These are phyloP conservation scores for Patella pellucida DNA, from an alignment of 2,888 invertebrate genomes.

Conservation along the genomic window DNA sequence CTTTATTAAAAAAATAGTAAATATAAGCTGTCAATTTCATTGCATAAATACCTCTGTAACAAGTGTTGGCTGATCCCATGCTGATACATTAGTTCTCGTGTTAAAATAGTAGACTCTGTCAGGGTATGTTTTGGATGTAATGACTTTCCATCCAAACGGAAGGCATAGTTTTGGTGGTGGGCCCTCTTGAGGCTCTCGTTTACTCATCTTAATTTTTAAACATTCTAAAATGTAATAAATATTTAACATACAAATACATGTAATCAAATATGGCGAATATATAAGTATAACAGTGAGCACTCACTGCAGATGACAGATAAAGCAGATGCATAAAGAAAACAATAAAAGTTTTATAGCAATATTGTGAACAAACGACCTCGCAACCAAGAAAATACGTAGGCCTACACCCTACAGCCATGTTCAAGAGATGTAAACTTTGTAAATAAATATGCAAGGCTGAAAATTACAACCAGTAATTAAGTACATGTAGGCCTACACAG, in stretches of 20 bases:
- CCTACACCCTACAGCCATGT: slow-evolving; percentile 6
- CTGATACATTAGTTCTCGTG: slow-evolving; percentile 46
- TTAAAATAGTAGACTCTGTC: slow-evolving; percentile 58
- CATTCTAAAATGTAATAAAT: no score
- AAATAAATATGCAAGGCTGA: slow-evolving; percentile 11
- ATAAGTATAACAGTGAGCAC: no score
- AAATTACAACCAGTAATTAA: no score
- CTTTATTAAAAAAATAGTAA: no score
- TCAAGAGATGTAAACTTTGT: slow-evolving; percentile 8
- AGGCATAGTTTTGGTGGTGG: slow-evolving; percentile 33
- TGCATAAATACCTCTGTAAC: slow-evolving; percentile 21
- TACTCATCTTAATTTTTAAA: not conserved
- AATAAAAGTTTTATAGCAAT: no score
- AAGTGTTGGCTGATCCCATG: slow-evolving; percentile 51
- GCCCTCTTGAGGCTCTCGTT: not conserved
- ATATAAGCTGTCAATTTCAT: no score
- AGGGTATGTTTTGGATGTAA: slow-evolving; percentile 44
- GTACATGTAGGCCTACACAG: no score
- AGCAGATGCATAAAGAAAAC: no score
- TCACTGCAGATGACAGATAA: no score
- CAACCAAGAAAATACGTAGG: slow-evolving; percentile 19
- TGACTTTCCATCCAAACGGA: slow-evolving; percentile 54
- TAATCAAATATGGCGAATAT: no score
- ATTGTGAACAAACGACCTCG: slow-evolving; percentile 10
- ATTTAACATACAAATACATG: no score